phyloP scores from a whole-genome alignment of 1,140 invertebrate genomes.

The Drosophila auraria region DNA sequence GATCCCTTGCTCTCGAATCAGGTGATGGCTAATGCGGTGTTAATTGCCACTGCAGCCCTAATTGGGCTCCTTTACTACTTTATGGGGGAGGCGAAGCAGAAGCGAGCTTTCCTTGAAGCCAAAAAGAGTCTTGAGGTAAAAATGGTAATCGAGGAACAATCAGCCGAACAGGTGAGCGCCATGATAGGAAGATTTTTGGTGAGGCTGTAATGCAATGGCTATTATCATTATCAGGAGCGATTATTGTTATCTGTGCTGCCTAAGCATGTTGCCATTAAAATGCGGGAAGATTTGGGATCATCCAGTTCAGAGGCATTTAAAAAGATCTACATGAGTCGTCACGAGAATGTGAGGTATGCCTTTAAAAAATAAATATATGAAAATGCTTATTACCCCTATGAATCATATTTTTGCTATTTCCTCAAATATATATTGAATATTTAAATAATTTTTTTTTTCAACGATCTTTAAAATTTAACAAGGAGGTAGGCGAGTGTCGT shows the following conservation, averaged over 20 bases:
- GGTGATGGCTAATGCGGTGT: conserved; percentile 88
- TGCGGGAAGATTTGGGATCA: conserved; percentile 95
- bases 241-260: conserved; percentile 96
- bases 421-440: not conserved
- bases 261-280: conserved; percentile 97
- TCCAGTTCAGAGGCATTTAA: conserved; percentile 96
- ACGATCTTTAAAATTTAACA: no score
- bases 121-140: conserved; percentile 96
- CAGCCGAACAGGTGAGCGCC: conserved; percentile 92
- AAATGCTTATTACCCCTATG: no score
- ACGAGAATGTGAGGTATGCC: conserved; percentile 96
- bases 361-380: not conserved
- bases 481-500: no score
- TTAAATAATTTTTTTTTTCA: no score
- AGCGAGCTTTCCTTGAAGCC: conserved; percentile 95
- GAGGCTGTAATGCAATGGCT: not conserved
- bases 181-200: not conserved
- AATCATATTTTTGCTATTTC: not conserved
- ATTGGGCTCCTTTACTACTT: conserved; percentile 93
- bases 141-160: conserved; percentile 96
- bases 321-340: conserved; percentile 98
- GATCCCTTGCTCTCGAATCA: conserved; percentile 82
- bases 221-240: conserved; percentile 90
- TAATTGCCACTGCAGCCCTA: conserved; percentile 89
- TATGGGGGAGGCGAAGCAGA: conserved; percentile 93